These are phyloP conservation scores for Chaetura pelagica DNA, from an alignment of 2,113 vertebrate genomes.

Conservation along the genomic window DNA sequence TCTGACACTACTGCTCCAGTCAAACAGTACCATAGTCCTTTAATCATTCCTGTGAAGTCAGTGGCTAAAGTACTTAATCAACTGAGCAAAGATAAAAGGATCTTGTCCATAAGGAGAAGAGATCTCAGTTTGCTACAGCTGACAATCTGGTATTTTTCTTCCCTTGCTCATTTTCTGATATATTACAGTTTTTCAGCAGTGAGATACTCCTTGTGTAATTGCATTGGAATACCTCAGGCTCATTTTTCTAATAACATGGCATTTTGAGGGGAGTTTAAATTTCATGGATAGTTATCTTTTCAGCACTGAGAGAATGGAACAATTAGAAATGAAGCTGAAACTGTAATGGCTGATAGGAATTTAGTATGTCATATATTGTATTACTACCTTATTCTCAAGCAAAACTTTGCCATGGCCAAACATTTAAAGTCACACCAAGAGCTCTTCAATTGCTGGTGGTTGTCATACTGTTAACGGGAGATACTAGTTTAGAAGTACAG, in stretches of 20 bases:
- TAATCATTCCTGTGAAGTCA: neutral
- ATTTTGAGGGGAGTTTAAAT: neutral
- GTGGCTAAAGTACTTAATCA: neutral
- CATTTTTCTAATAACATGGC: neutral
- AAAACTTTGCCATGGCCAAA: neutral
- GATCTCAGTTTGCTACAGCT: neutral
- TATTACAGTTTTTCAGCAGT: neutral
- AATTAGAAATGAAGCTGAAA: neutral
- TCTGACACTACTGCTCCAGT: neutral
- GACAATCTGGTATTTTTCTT: neutral
- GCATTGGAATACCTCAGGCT: neutral
- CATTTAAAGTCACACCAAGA: neutral
- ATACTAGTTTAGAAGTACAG: neutral
- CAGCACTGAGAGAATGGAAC: neutral
- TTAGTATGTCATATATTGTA: neutral
- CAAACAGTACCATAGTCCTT: neutral
- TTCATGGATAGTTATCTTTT: neutral
- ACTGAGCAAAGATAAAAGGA: neutral
- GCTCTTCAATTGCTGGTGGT: neutral
- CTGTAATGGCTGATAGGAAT: neutral
- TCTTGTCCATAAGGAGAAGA: neutral
- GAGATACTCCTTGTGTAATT: neutral
- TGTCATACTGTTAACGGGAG: neutral
- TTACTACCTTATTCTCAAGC: neutral
- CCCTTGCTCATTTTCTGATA: neutral